A percentile compares a stretch with the other conserved stretches of the same genome.
phyloP scores from a whole-genome alignment of 1,140 invertebrate genomes.

The Drosophila bipectinata region DNA sequence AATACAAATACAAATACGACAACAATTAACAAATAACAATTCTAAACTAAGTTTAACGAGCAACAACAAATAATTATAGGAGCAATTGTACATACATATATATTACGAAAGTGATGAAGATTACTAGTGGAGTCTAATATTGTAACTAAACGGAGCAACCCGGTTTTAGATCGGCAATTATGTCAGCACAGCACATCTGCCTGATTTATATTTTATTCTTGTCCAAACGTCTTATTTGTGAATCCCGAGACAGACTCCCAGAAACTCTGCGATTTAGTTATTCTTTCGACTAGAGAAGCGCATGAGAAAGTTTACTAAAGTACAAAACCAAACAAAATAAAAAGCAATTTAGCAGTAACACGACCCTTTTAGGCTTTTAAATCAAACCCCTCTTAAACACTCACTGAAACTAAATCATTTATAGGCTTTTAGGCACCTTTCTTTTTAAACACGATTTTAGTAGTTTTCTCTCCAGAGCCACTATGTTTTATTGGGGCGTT shows the following conservation, averaged over 20 bases:
- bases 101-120: conserved; percentile 1
- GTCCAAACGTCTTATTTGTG: background rate
- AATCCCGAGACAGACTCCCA: background rate
- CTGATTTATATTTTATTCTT: conserved; percentile 1
- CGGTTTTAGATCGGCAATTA: conserved; percentile 5
- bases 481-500: too few species aligned
- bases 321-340: conserved; percentile 62
- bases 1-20: conserved; percentile 17
- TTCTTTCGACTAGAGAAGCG: conserved; percentile 12
- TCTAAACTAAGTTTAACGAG: conserved; percentile 49
- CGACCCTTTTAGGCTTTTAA: conserved; percentile 38
- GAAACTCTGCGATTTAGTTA: conserved; percentile 21
- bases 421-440: conserved; percentile 14
- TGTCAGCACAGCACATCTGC: background rate
- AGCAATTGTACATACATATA: conserved; percentile 29
- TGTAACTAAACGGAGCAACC: conserved; percentile 3
- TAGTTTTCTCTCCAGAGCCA: background rate
- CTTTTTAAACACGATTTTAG: background rate
- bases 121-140: conserved; percentile 19
- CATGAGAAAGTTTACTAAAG: conserved; percentile 66
- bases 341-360: conserved; percentile 74
- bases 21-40: conserved; percentile 39
- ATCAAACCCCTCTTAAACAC: conserved; percentile 12
- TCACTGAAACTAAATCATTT: conserved; percentile 6
- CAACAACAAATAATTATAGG: conserved; percentile 50